Evolutionary conservation across 2,797 vertebrate species (phyloP).

Genomic region (Lacerta agilis): DNA sequence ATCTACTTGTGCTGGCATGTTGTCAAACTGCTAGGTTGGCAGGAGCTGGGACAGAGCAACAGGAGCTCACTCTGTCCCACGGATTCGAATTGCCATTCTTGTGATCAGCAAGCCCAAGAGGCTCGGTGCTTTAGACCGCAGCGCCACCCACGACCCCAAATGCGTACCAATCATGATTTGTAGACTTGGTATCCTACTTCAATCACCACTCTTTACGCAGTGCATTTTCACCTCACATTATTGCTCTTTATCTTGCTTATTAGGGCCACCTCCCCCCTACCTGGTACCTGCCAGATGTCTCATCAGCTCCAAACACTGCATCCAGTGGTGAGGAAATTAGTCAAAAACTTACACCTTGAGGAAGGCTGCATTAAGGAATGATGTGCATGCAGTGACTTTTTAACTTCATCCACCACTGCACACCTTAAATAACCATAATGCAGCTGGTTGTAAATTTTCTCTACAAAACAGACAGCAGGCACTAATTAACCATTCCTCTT

Average conservation of each 20-base stretch:
- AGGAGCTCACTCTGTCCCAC: too few relatives aligned
- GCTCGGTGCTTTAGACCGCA: too few relatives aligned
- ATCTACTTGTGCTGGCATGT: too few relatives aligned
- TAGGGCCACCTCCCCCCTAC: too few relatives aligned
- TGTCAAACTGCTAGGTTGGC: neutral
- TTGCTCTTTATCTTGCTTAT: neutral
- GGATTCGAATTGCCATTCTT: too few relatives aligned
- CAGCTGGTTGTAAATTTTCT: neutral
- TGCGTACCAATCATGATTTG: neutral
- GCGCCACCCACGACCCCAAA: too few relatives aligned
- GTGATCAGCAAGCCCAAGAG: too few relatives aligned
- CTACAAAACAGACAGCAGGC: neutral
- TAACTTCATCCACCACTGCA: neutral
- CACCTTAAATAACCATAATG: neutral
- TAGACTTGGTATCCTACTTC: neutral
- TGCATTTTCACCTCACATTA: neutral
- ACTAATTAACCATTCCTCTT: neutral
- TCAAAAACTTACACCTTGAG: too few relatives aligned
- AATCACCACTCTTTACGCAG: neutral
- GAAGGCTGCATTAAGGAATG: neutral
- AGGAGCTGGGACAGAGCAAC: too few relatives aligned
- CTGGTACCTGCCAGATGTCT: too few relatives aligned
- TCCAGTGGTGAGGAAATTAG: too few relatives aligned
- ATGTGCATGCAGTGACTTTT: neutral
- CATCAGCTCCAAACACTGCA: too few relatives aligned